Conservation (phyloP, 2,113 vertebrate species). For the Phainopepla nitens region DNA sequence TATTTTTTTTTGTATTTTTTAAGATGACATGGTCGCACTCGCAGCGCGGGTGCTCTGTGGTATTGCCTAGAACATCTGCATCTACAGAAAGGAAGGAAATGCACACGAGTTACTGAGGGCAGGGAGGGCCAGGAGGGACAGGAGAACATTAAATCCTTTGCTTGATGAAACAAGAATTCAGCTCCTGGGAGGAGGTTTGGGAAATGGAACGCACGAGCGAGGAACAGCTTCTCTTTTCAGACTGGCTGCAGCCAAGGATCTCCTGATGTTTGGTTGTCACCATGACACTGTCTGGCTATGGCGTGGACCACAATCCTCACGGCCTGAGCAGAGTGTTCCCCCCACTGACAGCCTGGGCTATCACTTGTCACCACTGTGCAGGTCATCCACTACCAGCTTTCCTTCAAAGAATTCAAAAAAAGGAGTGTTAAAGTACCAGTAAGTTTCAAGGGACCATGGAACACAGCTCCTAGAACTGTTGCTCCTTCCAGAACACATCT, state of each 20-base stretch:
- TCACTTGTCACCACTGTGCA: not conserved
- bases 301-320: not conserved
- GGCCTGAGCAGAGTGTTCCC: not conserved
- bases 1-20: conserved; percentile 75
- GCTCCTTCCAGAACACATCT: not conserved
- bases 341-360: not conserved
- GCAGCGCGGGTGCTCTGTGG: conserved; percentile 59
- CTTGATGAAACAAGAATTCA: conserved; percentile 35
- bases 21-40: conserved; percentile 76
- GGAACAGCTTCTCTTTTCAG: conserved; percentile 36
- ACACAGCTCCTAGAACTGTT: not conserved
- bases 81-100: conserved; percentile 74
- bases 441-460: not conserved
- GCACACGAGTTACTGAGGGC: conserved; percentile 55
- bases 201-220: not conserved
- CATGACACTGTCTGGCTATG: not conserved
- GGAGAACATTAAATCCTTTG: conserved; percentile 48
- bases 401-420: not conserved
- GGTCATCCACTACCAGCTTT: not conserved
- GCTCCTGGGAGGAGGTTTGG: not conserved
- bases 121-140: not conserved
- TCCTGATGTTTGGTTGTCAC: conserved; percentile 22
- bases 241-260: conserved; percentile 51
- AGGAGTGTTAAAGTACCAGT: not conserved
- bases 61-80: conserved; percentile 79